Evolutionary conservation across 2,888 invertebrate genomes (phyloP), one percentile per base, ranked within the genome.

Genomic region (Epinotia demarniana): DNA sequence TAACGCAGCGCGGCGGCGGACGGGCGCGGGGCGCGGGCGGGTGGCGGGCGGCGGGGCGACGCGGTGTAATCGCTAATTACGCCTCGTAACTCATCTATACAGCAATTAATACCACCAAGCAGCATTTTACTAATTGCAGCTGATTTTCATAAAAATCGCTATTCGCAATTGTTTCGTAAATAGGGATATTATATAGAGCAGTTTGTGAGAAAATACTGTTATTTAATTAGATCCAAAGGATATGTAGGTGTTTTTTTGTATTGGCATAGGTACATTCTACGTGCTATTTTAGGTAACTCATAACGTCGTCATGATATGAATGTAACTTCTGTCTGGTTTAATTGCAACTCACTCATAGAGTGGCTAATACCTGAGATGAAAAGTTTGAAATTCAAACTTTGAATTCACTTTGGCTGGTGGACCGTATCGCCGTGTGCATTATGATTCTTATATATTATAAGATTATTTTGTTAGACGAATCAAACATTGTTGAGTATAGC

Each of bases 71-170:
- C 88, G 79, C 90, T 90, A 90, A 92, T 92, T 90, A 89, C 80
- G 85, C 81, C 84, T 87, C 89, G 87, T 91, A 91, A 91, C 89
- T 91, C 90, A 91, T 89, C 89, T 89, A 90, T 91, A 90, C 83
- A 81, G 88, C 88, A 89, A 92, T 91, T 91, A 91, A 90, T 89
- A 90, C 78, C 73, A 71, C 74, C 75, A 18, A 81, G 84, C 85
- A 84, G 83, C 85, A 88, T 87, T 88, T 89, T 86, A 87, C 87
- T 90, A 89, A 90, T 90, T 89, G 84, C 86, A 80, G 83, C 81
- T 85, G 87, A 87, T 91, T 89, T 89, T 90, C 87, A 90, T 90
- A 89, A 87, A 86, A 89, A 86, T 88, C 84, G 83, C 81, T 81
- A 84, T 83, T 83, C 84, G 83, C 84, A 87, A 87, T 85, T 84